phyloP scores from a whole-genome alignment of 2,888 invertebrate species.

The Acrobasis repandana region DNA sequence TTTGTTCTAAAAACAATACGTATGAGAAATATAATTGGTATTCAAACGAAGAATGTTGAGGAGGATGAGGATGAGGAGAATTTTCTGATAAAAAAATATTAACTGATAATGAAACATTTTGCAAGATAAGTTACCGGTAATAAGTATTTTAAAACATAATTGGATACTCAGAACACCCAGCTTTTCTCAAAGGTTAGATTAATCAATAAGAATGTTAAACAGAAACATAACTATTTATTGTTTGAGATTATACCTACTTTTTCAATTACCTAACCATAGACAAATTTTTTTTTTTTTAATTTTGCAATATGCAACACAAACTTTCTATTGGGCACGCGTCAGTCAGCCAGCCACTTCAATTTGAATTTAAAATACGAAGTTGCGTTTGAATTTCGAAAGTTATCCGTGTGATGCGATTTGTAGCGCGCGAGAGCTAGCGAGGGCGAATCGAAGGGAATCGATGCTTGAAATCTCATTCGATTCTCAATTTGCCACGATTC shows the following conservation, averaged over 20 bases:
- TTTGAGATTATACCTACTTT: too few species aligned
- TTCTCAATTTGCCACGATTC: conserved; percentile 39
- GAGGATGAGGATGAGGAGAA: too few species aligned
- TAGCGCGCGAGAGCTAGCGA: conserved; percentile 31
- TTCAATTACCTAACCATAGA: not conserved
- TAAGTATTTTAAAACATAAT: too few species aligned
- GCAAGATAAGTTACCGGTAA: too few species aligned
- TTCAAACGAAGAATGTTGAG: not conserved
- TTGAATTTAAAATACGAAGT: conserved; percentile 40
- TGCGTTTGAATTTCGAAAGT: conserved; percentile 53
- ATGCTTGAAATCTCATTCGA: conserved; percentile 40
- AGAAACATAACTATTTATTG: too few species aligned
- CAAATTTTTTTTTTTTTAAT: not conserved
- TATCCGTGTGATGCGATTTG: conserved; percentile 34
- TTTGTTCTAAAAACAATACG: conserved; percentile 12
- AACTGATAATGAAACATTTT: too few species aligned
- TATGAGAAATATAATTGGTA: not conserved
- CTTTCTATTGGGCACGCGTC: conserved; percentile 9
- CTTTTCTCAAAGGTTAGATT: too few species aligned
- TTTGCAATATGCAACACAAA: not conserved
- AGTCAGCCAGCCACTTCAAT: conserved; percentile 29
- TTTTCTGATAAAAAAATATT: too few species aligned
- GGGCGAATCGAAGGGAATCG: conserved; percentile 38
- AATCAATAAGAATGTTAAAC: too few species aligned
- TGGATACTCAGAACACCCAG: too few species aligned